Base-by-base conservation (phyloP, 2,113 vertebrate species). In the Scartelaos histophorus region DNA sequence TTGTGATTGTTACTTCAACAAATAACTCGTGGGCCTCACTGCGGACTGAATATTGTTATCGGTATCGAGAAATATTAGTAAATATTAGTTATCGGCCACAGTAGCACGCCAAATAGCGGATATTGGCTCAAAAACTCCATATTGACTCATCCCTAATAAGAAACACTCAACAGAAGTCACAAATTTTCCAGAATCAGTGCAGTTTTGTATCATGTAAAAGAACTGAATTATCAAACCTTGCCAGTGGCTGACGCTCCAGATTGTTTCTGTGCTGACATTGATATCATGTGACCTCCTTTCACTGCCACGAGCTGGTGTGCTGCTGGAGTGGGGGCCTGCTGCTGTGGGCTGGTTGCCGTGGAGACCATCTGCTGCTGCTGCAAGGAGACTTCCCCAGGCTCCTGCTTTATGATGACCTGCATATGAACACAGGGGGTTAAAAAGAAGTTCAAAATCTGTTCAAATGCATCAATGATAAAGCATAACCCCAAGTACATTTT, bases 341-440 rank as follows among this genome's bases (percentile, higher is more conserved):
- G 94, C 56, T 25, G 56, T 9, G 51, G n/a, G 3, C 90, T 93
- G 49, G 92, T 81, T 74, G 93, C 82, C 66, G 94, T 93, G 25
- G 95, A 90, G 56, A 90, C 92, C 56, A 93, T 87, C 35, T 93
- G 94, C 83, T 93, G 92, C 69, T 91, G 92, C 75, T 89, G 92
- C 65, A 92, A 85, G 72, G 95, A 92, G 76, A 96, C 90, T 90
- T 99, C 98, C 70, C 96, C 95, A 0, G 97, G 97, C 82, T 99
- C 98, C 89, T 99, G 98, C 81, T 99, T 99, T 92, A 99, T 98
- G 70, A 99, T 97, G 82, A 99, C 97, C 97, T 99, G 84, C 38
- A 87, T 17, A 21, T 21, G 69, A 66, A 80, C 21, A 69, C 34
- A 22, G 19, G 53, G 73, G 71, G 21, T 73, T 38, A 53, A 9